Evolutionary conservation across 2,888 invertebrate species (phyloP).

Genomic region (Microctonus aethiopoides): DNA sequence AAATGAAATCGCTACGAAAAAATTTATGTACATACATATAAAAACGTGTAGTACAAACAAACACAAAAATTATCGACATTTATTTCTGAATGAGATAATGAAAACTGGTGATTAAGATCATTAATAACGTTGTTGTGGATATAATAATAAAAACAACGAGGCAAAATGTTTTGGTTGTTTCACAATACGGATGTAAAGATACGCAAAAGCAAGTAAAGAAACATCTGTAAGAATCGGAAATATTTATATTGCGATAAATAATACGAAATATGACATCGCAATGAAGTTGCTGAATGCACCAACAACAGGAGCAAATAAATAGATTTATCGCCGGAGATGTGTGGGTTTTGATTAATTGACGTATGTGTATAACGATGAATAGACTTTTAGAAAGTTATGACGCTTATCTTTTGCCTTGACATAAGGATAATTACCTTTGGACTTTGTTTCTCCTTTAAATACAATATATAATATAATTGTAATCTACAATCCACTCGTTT

Average conservation of each 20-base stretch:
- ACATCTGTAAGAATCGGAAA: not conserved
- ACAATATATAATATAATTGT: not conserved
- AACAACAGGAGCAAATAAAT: not conserved
- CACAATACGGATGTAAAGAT: no score
- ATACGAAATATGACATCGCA: slow-evolving; percentile 3
- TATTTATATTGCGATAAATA: not conserved
- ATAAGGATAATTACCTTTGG: slow-evolving; percentile 20
- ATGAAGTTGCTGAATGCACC: slow-evolving; percentile 19
- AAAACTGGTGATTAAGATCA: no score
- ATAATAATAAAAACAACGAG: no score
- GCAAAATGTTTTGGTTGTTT: no score
- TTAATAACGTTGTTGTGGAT: no score
- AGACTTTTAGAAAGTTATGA: not conserved
- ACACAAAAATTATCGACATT: no score
- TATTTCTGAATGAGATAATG: no score
- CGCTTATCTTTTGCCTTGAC: slow-evolving; percentile 22
- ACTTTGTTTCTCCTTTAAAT: not conserved
- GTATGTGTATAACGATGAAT: not conserved
- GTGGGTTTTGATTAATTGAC: slow-evolving; percentile 5
- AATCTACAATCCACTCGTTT: not conserved
- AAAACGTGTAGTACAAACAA: no score
- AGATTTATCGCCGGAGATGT: not conserved
- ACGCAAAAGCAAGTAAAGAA: not conserved
- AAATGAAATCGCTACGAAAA: no score
- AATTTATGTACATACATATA: no score